phyloP scores from a whole-genome alignment of 2,888 invertebrate species.

The Cynaeus angustus region DNA sequence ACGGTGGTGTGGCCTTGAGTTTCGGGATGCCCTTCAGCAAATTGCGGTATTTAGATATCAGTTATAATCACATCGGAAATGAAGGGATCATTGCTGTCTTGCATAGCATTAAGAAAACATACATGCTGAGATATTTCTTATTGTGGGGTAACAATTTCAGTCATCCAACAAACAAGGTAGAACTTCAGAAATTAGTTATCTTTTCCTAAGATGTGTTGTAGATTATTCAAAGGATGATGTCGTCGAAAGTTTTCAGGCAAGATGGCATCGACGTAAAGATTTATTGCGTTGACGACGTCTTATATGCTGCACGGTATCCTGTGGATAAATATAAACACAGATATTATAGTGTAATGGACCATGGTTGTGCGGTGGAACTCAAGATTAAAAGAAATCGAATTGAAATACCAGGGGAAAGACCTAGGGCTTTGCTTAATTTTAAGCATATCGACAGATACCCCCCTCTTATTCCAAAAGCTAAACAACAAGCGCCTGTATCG shows the following conservation, averaged over 20 bases:
- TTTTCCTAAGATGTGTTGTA: slow-evolving; percentile 55
- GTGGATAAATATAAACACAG: slow-evolving; percentile 73
- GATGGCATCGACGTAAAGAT: slow-evolving; percentile 71
- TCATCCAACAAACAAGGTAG: slow-evolving; percentile 64
- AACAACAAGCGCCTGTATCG: neutral
- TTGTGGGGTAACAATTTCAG: slow-evolving; percentile 71
- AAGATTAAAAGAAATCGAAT: slow-evolving; percentile 65
- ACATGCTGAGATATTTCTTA: slow-evolving; percentile 67
- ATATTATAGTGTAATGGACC: slow-evolving; percentile 75
- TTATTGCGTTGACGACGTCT: slow-evolving; percentile 68
- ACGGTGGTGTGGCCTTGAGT: slow-evolving; percentile 74
- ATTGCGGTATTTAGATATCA: slow-evolving; percentile 75
- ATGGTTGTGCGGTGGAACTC: slow-evolving; percentile 67
- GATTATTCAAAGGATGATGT: slow-evolving; percentile 69
- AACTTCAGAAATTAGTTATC: neutral
- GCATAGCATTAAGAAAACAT: slow-evolving; percentile 75
- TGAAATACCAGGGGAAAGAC: slow-evolving; percentile 57
- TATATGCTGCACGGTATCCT: slow-evolving; percentile 70
- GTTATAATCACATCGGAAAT: slow-evolving; percentile 75
- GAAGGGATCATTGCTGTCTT: slow-evolving; percentile 74
- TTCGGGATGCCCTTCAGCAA: slow-evolving; percentile 75
- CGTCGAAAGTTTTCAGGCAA: slow-evolving; percentile 68
- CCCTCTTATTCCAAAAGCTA: neutral
- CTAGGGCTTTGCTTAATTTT: slow-evolving; percentile 62
- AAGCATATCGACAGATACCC: slow-evolving; percentile 64